These are phyloP conservation scores for Zaprionus taronus DNA, from an alignment of 1,140 invertebrate species.

Conservation along the genomic window DNA sequence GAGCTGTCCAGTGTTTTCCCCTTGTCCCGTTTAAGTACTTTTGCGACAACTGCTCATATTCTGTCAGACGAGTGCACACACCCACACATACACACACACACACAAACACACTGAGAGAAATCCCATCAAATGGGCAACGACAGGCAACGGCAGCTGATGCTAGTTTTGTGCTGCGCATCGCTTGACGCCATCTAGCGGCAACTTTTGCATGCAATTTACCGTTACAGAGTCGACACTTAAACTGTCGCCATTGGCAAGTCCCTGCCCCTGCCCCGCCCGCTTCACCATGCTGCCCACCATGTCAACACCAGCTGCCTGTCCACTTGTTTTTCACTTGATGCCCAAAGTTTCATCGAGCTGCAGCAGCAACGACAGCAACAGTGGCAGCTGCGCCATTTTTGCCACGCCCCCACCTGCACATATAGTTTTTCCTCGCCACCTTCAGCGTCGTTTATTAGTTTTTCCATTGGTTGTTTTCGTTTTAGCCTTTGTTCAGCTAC, in stretches of 20 bases:
- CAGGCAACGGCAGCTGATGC: conserved; percentile 36
- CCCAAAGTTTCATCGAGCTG: conserved; percentile 58
- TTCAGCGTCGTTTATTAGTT: conserved; percentile 42
- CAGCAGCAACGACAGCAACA: conserved; percentile 6
- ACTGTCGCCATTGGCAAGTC: conserved; percentile 39
- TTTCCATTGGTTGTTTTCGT: conserved; percentile 15
- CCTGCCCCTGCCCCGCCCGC: not conserved
- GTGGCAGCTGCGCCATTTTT: conserved; percentile 58
- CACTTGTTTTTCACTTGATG: conserved; percentile 79
- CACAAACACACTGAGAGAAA: conserved; percentile 1
- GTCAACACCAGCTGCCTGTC: conserved; percentile 75
- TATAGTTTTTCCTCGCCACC: not conserved
- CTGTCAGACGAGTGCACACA: conserved; percentile 17
- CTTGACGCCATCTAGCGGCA: conserved; percentile 59
- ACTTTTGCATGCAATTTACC: conserved; percentile 69
- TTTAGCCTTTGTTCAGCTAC: not conserved
- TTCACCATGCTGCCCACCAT: conserved; percentile 8
- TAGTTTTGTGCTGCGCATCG: conserved; percentile 33
- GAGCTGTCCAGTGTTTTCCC: not conserved
- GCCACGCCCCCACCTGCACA: conserved; percentile 11
- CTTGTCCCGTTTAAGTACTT: conserved; percentile 2
- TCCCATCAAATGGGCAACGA: conserved; percentile 19
- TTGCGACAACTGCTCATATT: conserved; percentile 22
- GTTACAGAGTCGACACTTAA: conserved; percentile 59
- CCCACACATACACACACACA: not conserved